Conservation (phyloP, 2,113 vertebrate genomes). For the Myanophis thanlyinensis region DNA sequence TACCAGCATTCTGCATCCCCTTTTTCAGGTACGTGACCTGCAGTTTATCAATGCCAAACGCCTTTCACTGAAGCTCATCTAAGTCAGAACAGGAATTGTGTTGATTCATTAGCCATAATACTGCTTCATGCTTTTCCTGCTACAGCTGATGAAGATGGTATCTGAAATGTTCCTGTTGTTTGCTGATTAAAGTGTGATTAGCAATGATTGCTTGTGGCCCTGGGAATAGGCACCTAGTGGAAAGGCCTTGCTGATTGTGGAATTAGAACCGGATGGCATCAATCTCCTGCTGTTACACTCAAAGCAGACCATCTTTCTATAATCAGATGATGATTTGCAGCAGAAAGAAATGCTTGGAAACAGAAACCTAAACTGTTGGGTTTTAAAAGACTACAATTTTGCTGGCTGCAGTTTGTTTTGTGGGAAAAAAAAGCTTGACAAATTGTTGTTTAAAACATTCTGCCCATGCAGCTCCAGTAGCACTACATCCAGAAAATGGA, state of each 20-base stretch:
- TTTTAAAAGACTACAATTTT: background rate
- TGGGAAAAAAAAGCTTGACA: conserved; percentile 26
- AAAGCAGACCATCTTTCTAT: background rate
- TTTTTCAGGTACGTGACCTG: background rate
- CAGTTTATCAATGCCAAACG: background rate
- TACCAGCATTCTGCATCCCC: background rate
- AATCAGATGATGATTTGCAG: background rate
- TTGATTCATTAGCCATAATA: background rate
- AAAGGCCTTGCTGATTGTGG: background rate
- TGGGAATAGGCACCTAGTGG: background rate
- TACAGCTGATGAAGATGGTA: background rate
- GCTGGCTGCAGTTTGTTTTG: conserved; percentile 5
- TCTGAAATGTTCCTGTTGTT: background rate
- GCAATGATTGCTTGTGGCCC: background rate
- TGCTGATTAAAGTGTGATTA: background rate
- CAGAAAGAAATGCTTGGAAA: background rate
- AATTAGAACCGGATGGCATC: background rate
- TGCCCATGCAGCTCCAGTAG: conserved; percentile 19
- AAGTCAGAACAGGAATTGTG: background rate
- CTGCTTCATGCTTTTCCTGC: background rate
- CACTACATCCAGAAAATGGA: conserved; percentile 27
- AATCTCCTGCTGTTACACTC: background rate
- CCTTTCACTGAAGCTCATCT: background rate
- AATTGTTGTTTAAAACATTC: conserved; percentile 35
- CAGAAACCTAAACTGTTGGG: background rate